Percentiles rank a stretch among this genome's conserved stretches.
phyloP scores from a whole-genome alignment of 2,888 invertebrate species.

The Leucoptera coffeella region DNA sequence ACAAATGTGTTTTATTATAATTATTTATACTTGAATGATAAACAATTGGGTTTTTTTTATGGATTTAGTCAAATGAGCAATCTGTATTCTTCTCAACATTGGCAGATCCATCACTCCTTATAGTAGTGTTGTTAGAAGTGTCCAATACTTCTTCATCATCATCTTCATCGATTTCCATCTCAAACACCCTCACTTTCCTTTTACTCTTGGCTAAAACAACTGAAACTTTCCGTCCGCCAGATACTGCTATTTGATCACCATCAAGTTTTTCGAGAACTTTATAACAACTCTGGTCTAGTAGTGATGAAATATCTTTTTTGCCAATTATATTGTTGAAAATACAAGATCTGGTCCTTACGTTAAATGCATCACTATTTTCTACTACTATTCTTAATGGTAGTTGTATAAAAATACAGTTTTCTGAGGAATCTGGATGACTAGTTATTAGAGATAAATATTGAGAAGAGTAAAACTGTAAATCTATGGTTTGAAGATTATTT shows the following conservation, averaged over 20 bases:
- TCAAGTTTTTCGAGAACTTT: slow-evolving; percentile 62
- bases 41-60: too few species aligned
- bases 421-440: slow-evolving; percentile 40
- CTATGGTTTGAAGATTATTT: slow-evolving; percentile 48
- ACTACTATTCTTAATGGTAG: slow-evolving; percentile 37
- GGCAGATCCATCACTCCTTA: slow-evolving; percentile 16
- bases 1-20: too few species aligned
- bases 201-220: slow-evolving; percentile 75
- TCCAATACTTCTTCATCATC: slow-evolving; percentile 68
- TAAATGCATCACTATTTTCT: slow-evolving; percentile 30
- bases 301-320: slow-evolving; percentile 46
- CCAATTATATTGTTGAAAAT: slow-evolving; percentile 34
- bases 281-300: slow-evolving; percentile 43
- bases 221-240: slow-evolving; percentile 77
- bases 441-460: slow-evolving; percentile 67
- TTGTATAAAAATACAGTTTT: slow-evolving; percentile 41
- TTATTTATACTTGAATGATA: too few species aligned
- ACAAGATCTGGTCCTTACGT: slow-evolving; percentile 27
- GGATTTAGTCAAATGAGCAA: too few species aligned
- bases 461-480: slow-evolving; percentile 71
- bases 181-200: slow-evolving; percentile 78
- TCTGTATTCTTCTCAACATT: too few species aligned
- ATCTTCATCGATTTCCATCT: slow-evolving; percentile 90
- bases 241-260: slow-evolving; percentile 70
- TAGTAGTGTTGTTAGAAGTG: slow-evolving; percentile 19